A percentile compares a stretch with the other conserved stretches of the same genome.
These are phyloP conservation scores for Tretioscincus oriximinensis DNA, from an alignment of 2,113 vertebrate species.

Conservation along the genomic window DNA sequence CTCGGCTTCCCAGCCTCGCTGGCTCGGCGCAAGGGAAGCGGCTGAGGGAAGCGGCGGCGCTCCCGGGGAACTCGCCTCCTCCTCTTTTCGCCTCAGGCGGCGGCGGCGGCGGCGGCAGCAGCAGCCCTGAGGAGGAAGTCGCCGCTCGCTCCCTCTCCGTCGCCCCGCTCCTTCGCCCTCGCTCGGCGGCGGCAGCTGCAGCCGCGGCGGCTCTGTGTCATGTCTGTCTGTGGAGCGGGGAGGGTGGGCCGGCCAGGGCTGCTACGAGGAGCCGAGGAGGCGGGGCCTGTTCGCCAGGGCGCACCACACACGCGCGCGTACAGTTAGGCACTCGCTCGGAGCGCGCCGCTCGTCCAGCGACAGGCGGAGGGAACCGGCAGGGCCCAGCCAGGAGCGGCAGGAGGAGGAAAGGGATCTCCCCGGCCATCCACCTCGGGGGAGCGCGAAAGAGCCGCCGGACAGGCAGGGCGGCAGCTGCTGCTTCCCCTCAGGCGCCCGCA, in stretches of 20 bases:
- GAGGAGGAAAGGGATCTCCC: background rate
- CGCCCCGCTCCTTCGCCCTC: no score
- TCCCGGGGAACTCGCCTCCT: background rate
- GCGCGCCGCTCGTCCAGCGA: slow-evolving; percentile 41
- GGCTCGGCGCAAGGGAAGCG: background rate
- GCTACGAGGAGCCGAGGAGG: slow-evolving; percentile 19
- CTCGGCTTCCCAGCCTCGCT: slow-evolving; percentile 4
- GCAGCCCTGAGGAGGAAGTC: slow-evolving; percentile 17
- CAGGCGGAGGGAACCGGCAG: slow-evolving; percentile 11
- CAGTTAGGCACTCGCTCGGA: background rate
- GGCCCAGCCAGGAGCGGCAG: slow-evolving; percentile 43
- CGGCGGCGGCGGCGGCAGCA: slow-evolving; percentile 1
- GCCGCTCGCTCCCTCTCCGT: slow-evolving; percentile 1
- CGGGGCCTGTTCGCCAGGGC: slow-evolving; percentile 44
- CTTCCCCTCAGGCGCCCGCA: no score
- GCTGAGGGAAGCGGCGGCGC: slow-evolving; percentile 2
- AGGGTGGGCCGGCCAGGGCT: slow-evolving; percentile 41
- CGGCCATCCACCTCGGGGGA: background rate
- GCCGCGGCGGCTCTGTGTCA: slow-evolving; percentile 67
- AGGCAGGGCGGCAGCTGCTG: background rate
- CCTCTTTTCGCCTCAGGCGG: background rate
- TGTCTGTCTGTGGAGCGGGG: slow-evolving; percentile 66
- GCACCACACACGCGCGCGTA: background rate
- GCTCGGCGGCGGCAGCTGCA: slow-evolving; percentile 61
- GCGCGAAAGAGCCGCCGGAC: background rate